These are phyloP conservation scores for Tenodera sinensis DNA, from an alignment of 2,888 invertebrate species.

Conservation along the genomic window DNA sequence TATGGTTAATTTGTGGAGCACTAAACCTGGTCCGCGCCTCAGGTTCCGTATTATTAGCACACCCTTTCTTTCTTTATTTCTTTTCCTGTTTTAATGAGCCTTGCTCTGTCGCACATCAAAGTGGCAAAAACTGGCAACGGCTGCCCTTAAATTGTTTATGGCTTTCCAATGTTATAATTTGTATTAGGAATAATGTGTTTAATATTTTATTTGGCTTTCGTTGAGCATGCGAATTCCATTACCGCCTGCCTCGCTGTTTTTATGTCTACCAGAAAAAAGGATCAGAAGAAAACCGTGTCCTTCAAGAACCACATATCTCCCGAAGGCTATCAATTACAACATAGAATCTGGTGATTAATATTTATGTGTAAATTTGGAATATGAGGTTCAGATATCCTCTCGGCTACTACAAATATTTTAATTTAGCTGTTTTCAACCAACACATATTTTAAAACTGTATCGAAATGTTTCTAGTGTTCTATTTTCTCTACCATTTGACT, in stretches of 20 bases:
- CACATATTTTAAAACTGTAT: no score
- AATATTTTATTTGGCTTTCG: not conserved
- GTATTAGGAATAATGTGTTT: not conserved
- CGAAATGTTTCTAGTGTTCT: no score
- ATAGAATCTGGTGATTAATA: no score
- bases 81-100: no score
- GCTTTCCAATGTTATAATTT: not conserved
- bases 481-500: no score
- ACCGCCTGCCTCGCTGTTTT: not conserved
- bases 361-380: no score
- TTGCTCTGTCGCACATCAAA: no score
- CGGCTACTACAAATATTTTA: no score
- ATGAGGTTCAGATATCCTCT: no score
- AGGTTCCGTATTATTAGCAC: not conserved
- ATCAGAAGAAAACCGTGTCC: not conserved
- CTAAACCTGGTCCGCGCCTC: not conserved
- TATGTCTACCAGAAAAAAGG: not conserved
- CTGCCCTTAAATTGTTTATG: not conserved
- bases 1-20: not conserved
- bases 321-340: no score
- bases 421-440: no score
- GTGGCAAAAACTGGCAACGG: not conserved
- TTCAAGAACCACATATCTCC: no score
- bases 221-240: not conserved
- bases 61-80: not conserved